Conservation (phyloP, 1,140 invertebrate species). For the Eumaeus atala region DNA sequence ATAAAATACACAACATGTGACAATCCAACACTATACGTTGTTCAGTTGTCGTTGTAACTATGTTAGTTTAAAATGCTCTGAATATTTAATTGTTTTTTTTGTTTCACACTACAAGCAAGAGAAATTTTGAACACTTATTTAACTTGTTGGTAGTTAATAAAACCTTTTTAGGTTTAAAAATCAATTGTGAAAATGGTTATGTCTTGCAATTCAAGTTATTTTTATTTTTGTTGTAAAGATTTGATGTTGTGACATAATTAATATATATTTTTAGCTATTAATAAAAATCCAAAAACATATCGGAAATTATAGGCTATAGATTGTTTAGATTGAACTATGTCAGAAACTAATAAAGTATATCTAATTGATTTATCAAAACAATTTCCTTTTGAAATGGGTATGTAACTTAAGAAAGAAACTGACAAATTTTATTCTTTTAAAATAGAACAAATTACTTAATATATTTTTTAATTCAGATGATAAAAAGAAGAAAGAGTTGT, state of each 20-base stretch:
- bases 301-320: not conserved
- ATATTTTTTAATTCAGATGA: conserved; percentile 41
- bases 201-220: no score
- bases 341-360: conserved; percentile 31
- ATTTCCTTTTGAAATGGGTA: conserved; percentile 59
- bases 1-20: no score
- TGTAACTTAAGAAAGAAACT: conserved; percentile 22
- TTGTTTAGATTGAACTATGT: conserved; percentile 17
- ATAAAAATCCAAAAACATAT: not conserved
- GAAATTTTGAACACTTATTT: no score
- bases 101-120: no score
- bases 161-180: no score
- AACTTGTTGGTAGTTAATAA: no score
- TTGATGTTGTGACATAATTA: not conserved
- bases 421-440: not conserved
- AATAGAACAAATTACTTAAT: conserved; percentile 6
- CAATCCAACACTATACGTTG: no score
- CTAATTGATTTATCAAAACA: conserved; percentile 57
- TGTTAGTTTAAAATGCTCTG: no score
- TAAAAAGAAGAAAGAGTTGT: conserved; percentile 48
- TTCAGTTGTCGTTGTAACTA: no score
- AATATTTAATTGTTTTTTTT: no score
- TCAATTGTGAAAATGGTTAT: no score
- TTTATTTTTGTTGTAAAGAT: no score
- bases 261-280: not conserved